Percentiles rank a stretch among this genome's conserved stretches.
These are phyloP conservation scores for Epicampocera succincta DNA, from an alignment of 2,888 invertebrate species.

Conservation along the genomic window DNA sequence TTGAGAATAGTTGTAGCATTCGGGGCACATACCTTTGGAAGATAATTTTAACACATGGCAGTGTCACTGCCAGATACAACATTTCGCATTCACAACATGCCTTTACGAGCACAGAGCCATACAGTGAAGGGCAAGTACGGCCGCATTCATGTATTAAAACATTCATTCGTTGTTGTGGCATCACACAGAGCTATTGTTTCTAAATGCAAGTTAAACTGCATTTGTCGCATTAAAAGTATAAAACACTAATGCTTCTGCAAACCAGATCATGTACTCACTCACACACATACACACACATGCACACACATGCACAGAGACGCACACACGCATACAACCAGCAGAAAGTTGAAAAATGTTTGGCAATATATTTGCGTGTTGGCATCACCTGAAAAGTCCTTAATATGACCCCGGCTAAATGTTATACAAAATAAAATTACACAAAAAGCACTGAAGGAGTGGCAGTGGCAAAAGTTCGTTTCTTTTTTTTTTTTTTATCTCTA, in stretches of 20 bases:
- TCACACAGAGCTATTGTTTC: conserved; percentile 66
- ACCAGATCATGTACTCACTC: neutral
- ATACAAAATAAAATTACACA: conserved; percentile 51
- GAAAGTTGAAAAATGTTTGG: conserved; percentile 33
- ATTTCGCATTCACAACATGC: conserved; percentile 24
- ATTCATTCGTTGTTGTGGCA: conserved; percentile 45
- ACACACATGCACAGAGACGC: too few species aligned
- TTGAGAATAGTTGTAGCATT: conserved; percentile 34
- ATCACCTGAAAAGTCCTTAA: conserved; percentile 77
- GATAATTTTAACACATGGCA: conserved; percentile 48
- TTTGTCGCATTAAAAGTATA: conserved; percentile 61
- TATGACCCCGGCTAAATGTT: conserved; percentile 64
- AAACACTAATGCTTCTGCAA: conserved; percentile 27
- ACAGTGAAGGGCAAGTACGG: conserved; percentile 2
- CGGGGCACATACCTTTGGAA: conserved; percentile 17
- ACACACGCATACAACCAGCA: neutral
- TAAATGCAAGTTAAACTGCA: conserved; percentile 66
- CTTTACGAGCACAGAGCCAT: conserved; percentile 1
- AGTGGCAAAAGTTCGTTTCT: conserved; percentile 33
- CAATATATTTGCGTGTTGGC: conserved; percentile 71
- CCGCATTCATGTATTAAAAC: conserved; percentile 28
- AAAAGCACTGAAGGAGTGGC: conserved; percentile 48
- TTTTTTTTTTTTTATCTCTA: conserved; percentile 1
- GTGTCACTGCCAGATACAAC: conserved; percentile 61
- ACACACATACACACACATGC: neutral